Conservation (phyloP, 35 echinoderm and acorn worm species). For the Ophioderma brevispina region DNA sequence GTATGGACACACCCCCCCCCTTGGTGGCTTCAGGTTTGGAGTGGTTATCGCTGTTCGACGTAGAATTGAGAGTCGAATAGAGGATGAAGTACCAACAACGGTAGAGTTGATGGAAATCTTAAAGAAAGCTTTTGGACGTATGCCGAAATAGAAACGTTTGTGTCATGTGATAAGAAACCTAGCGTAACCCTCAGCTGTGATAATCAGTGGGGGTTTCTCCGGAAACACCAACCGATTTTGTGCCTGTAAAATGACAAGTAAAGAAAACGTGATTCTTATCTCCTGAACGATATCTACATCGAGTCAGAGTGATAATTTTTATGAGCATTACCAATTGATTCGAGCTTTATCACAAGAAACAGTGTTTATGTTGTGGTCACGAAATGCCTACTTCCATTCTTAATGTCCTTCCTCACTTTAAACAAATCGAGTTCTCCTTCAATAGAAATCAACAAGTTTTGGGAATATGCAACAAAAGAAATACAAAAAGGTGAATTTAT, state of each 20-base stretch:
- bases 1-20: too few species aligned
- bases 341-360: neutral
- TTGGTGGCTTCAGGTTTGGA: too few species aligned
- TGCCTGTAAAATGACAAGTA: neutral
- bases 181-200: neutral
- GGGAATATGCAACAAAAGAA: neutral
- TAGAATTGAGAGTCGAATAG: too few species aligned
- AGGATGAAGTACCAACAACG: too few species aligned
- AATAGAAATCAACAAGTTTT: neutral
- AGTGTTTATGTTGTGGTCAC: neutral
- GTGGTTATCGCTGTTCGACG: too few species aligned
- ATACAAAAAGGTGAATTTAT: neutral
- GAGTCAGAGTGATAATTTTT: neutral
- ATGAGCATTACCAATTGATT: neutral
- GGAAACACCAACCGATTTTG: neutral
- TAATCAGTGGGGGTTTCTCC: neutral
- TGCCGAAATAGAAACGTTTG: neutral
- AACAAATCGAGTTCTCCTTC: neutral
- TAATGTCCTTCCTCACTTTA: neutral
- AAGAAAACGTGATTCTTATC: neutral
- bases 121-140: neutral
- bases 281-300: neutral
- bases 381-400: neutral
- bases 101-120: neutral
- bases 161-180: neutral